Percentiles rank a stretch among this genome's conserved stretches.
Evolutionary conservation across 2,797 vertebrate species (phyloP).

Genomic region (Clarias fuscus): DNA sequence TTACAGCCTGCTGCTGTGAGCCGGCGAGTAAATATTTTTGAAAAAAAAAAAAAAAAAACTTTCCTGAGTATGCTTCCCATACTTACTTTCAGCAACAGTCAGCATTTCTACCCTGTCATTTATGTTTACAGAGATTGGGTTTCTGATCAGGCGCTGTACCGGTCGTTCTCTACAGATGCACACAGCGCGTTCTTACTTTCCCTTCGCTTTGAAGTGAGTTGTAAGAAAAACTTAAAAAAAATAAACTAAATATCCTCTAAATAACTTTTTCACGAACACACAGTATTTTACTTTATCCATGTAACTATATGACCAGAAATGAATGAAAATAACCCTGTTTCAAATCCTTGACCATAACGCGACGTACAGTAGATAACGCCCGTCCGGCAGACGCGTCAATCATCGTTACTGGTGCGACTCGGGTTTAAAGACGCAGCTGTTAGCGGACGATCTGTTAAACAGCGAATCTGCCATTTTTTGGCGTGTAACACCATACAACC

Average conservation of each 20-base stretch:
- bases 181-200: not conserved
- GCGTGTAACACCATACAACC: not conserved
- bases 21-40: not conserved
- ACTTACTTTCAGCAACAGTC: not conserved
- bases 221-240: not conserved
- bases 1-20: not conserved
- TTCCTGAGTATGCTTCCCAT: too few species aligned
- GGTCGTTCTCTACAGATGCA: too few species aligned
- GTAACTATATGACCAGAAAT: not conserved
- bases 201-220: not conserved
- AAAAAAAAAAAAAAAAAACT: not conserved
- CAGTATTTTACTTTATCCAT: not conserved
- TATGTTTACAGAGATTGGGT: not conserved
- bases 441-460: constrained; percentile 1
- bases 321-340: not conserved
- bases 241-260: not conserved
- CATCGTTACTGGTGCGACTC: not conserved
- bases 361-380: not conserved
- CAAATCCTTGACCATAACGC: constrained; percentile 21
- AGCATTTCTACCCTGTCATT: not conserved
- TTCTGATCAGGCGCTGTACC: too few species aligned
- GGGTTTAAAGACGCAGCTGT: constrained; percentile 2
- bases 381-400: constrained; percentile 14
- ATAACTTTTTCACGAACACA: not conserved
- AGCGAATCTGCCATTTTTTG: not conserved